Evolutionary conservation across 2,888 invertebrate genomes (phyloP).

Genomic region (Aphidoletes aphidimyza): DNA sequence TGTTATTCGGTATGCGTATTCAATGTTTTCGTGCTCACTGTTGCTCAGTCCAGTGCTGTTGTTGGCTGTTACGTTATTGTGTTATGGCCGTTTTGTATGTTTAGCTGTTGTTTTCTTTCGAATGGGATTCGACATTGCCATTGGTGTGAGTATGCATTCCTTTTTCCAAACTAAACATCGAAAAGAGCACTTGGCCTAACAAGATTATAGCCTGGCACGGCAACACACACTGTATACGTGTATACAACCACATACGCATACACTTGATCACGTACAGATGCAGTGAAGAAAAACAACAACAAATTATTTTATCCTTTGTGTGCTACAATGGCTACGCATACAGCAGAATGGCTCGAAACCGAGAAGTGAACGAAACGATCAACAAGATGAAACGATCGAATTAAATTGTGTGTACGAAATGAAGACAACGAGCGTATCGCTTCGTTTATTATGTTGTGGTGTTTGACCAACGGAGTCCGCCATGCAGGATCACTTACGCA

Average conservation of each 20-base stretch:
- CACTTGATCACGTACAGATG: not conserved
- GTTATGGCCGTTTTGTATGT: conserved; percentile 33
- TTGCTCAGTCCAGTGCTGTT: conserved; percentile 32
- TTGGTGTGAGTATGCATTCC: not conserved
- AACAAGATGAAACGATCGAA: not conserved
- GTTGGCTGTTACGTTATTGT: conserved; percentile 10
- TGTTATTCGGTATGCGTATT: conserved; percentile 24
- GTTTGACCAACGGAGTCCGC: not conserved
- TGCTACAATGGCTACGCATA: not conserved
- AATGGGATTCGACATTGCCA: not conserved
- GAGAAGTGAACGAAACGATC: not conserved
- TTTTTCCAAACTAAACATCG: not conserved
- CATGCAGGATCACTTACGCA: not conserved
- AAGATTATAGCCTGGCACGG: not conserved
- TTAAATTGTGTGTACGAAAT: not conserved
- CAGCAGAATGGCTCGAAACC: not conserved
- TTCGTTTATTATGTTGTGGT: too few species aligned
- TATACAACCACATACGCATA: not conserved
- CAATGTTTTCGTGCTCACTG: not conserved
- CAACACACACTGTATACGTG: too few species aligned
- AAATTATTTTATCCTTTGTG: conserved; percentile 30
- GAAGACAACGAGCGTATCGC: too few species aligned
- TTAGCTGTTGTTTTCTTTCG: not conserved
- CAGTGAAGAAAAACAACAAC: not conserved
- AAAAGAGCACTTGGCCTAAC: conserved; percentile 28